These are phyloP conservation scores for Spodoptera picta DNA, from an alignment of 2,888 invertebrate species.

Conservation along the genomic window DNA sequence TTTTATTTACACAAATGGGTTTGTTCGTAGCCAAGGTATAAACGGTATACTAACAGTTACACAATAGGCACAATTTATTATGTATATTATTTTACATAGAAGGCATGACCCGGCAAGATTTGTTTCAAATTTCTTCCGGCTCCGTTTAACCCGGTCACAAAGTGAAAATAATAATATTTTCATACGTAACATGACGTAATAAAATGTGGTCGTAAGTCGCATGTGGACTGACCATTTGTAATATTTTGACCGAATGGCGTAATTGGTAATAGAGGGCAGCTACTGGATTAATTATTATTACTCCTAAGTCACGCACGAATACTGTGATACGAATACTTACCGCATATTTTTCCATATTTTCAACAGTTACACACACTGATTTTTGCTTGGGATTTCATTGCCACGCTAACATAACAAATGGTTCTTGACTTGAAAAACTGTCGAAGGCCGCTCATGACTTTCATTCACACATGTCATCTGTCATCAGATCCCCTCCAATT, in stretches of 20 bases:
- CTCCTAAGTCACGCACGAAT: slow-evolving; percentile 64
- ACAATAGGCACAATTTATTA: slow-evolving; percentile 36
- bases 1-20: slow-evolving; percentile 39
- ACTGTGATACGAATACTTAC: slow-evolving; percentile 10
- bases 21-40: slow-evolving; percentile 32
- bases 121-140: slow-evolving; percentile 53
- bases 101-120: slow-evolving; percentile 51
- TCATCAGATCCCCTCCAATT: slow-evolving; percentile 33
- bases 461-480: slow-evolving; percentile 45
- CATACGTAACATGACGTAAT: slow-evolving; percentile 43
- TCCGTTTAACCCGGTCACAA: slow-evolving; percentile 58
- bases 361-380: neutral
- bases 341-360: slow-evolving; percentile 19
- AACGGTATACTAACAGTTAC: slow-evolving; percentile 29
- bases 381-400: neutral
- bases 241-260: slow-evolving; percentile 65
- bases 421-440: slow-evolving; percentile 17
- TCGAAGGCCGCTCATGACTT: slow-evolving; percentile 33
- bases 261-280: slow-evolving; percentile 66
- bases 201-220: slow-evolving; percentile 57
- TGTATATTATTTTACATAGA: slow-evolving; percentile 30
- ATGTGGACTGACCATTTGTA: slow-evolving; percentile 69
- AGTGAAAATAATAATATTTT: slow-evolving; percentile 52
- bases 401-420: slow-evolving; percentile 7
- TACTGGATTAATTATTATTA: slow-evolving; percentile 64